Conservation (phyloP, 2,113 vertebrate species). For the Pelmatolapia mariae region DNA sequence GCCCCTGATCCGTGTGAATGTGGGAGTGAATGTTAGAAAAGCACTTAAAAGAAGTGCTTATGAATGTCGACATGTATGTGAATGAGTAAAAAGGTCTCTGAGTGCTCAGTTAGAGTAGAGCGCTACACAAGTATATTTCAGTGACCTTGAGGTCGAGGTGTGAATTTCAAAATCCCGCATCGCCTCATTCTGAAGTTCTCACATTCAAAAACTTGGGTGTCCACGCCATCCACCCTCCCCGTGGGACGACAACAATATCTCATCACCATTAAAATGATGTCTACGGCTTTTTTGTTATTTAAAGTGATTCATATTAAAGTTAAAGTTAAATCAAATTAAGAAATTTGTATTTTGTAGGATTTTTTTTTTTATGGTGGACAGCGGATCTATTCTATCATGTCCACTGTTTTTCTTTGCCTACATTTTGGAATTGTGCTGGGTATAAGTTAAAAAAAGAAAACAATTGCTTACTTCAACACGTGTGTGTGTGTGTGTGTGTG, state of each 20-base stretch:
- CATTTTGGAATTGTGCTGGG: not conserved
- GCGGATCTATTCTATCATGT: not conserved
- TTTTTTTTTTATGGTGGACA: not conserved
- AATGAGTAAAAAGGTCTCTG: not conserved
- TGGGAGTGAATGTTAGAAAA: not conserved
- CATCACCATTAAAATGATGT: not conserved
- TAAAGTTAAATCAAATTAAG: not conserved
- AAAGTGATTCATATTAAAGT: not conserved
- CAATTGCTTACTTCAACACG: accelerated
- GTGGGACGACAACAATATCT: not conserved
- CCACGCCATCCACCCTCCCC: not conserved
- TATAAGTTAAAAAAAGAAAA: not conserved
- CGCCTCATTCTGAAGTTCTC: not conserved
- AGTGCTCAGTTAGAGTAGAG: not conserved
- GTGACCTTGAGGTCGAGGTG: not conserved
- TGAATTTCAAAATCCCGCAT: not conserved
- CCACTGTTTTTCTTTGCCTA: not conserved
- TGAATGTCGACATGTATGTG: not conserved
- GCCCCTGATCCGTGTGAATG: not conserved
- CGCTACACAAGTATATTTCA: not conserved
- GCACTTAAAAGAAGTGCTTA: not conserved
- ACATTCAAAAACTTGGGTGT: not conserved
- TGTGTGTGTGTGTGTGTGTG: not conserved
- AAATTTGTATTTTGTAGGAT: not conserved
- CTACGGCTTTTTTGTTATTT: not conserved